Evolutionary conservation across 1,140 invertebrate genomes (phyloP).

Genomic region (Nephotettix cincticeps): DNA sequence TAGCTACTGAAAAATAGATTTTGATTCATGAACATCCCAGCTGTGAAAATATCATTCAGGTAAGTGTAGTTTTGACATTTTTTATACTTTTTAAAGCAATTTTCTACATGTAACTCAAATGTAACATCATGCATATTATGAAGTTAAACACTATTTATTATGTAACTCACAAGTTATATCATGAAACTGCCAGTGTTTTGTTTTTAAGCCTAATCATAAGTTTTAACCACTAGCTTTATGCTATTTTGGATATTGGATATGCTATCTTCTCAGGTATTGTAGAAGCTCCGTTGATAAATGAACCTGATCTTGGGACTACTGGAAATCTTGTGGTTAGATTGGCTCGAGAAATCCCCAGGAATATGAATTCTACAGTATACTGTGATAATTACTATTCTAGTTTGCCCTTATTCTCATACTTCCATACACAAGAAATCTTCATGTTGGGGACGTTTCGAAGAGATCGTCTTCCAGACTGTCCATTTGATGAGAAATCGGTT

Average conservation of each 20-base stretch:
- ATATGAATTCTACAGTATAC: slow-evolving; percentile 38
- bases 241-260: slow-evolving; percentile 35
- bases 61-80: too few relatives aligned
- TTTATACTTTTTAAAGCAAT: too few relatives aligned
- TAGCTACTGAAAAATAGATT: too few relatives aligned
- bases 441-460: slow-evolving; percentile 39
- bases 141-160: too few relatives aligned
- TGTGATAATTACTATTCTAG: slow-evolving; percentile 46
- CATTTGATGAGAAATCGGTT: background rate
- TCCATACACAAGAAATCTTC: slow-evolving; percentile 40
- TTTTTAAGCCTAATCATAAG: too few relatives aligned
- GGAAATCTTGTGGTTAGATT: slow-evolving; percentile 39
- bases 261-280: slow-evolving; percentile 40
- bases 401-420: slow-evolving; percentile 36
- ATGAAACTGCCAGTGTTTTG: too few relatives aligned
- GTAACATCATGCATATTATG: too few relatives aligned
- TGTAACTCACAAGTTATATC: too few relatives aligned
- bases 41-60: too few relatives aligned
- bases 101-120: too few relatives aligned
- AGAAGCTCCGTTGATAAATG: slow-evolving; percentile 33
- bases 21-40: too few relatives aligned
- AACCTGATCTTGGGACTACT: slow-evolving; percentile 39
- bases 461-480: slow-evolving; percentile 32
- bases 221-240: background rate
- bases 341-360: slow-evolving; percentile 26